A percentile compares a stretch with the other conserved stretches of the same genome.
These are phyloP conservation scores for Sthenelais limicola DNA, from an alignment of 2,888 invertebrate genomes.

Conservation along the genomic window DNA sequence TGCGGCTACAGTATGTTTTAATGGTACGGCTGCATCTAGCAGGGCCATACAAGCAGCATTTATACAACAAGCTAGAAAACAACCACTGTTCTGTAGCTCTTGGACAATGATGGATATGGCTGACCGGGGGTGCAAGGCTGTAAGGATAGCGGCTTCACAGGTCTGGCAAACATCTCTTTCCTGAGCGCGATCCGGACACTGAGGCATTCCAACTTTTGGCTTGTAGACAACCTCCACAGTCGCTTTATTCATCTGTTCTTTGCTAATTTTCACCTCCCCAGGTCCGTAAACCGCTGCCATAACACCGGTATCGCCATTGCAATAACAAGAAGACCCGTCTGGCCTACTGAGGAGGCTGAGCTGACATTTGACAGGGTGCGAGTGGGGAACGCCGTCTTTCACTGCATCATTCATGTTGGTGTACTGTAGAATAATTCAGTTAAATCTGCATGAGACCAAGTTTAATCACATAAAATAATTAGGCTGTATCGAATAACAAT, in stretches of 20 bases:
- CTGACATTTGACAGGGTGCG: conserved; percentile 3
- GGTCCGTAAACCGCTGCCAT: conserved; percentile 98
- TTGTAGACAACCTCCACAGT: conserved; percentile 82
- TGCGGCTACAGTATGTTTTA: conserved; percentile 87
- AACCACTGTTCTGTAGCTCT: conserved; percentile 83
- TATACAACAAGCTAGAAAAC: conserved; percentile 82
- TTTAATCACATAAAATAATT: too few species aligned
- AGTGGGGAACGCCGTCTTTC: too few species aligned
- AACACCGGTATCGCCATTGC: conserved; percentile 96
- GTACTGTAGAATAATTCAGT: too few species aligned
- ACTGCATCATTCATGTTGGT: too few species aligned
- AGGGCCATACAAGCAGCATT: conserved; percentile 89
- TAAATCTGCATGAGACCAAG: too few species aligned
- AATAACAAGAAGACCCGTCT: conserved; percentile 95
- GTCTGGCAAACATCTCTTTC: conserved; percentile 84
- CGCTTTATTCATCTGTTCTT: conserved; percentile 84
- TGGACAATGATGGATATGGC: conserved; percentile 86
- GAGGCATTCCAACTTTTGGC: conserved; percentile 83
- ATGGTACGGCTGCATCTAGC: conserved; percentile 86
- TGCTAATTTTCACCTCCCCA: conserved; percentile 86
- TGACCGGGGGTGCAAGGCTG: conserved; percentile 85
- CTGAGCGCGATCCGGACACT: conserved; percentile 80
- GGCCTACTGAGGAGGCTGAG: conserved; percentile 41
- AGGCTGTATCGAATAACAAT: too few species aligned
- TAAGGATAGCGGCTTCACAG: conserved; percentile 82